Percentiles rank a stretch among this genome's conserved stretches.
Conservation (phyloP, 1,140 invertebrate genomes). For the Diorhabda carinulata region DNA sequence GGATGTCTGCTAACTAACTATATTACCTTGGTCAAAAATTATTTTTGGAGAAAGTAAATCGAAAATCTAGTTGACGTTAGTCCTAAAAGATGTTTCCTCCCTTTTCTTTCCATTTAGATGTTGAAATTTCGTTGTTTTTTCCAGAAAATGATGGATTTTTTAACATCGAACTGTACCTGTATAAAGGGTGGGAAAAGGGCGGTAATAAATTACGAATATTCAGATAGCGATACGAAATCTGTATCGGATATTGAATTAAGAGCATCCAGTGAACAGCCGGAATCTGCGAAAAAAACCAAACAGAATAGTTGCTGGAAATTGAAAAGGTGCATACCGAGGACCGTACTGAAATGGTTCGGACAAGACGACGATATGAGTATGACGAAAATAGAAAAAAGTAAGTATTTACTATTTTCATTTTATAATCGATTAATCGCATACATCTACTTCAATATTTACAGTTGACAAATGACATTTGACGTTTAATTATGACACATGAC, state of each 20-base stretch:
- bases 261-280: constrained; percentile 7
- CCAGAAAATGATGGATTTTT: constrained; percentile 17
- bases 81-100: neutral
- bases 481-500: too few relatives aligned
- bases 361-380: constrained; percentile 56
- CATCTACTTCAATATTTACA: too few relatives aligned
- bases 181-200: constrained; percentile 23
- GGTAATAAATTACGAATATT: constrained; percentile 29
- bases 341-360: constrained; percentile 32
- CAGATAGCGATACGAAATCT: constrained; percentile 26
- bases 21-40: neutral
- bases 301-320: constrained; percentile 26
- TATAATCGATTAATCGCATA: too few relatives aligned
- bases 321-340: constrained; percentile 30
- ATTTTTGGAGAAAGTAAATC: neutral
- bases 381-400: constrained; percentile 66
- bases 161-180: constrained; percentile 28
- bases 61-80: neutral
- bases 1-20: neutral
- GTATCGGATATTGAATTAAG: constrained; percentile 24
- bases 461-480: too few relatives aligned
- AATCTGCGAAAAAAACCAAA: constrained; percentile 17
- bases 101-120: neutral
- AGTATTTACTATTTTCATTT: constrained; percentile 45
- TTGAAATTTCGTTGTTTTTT: constrained; percentile 1